Base-by-base conservation (phyloP, 2,797 vertebrate species). In the Scleropages formosus region DNA sequence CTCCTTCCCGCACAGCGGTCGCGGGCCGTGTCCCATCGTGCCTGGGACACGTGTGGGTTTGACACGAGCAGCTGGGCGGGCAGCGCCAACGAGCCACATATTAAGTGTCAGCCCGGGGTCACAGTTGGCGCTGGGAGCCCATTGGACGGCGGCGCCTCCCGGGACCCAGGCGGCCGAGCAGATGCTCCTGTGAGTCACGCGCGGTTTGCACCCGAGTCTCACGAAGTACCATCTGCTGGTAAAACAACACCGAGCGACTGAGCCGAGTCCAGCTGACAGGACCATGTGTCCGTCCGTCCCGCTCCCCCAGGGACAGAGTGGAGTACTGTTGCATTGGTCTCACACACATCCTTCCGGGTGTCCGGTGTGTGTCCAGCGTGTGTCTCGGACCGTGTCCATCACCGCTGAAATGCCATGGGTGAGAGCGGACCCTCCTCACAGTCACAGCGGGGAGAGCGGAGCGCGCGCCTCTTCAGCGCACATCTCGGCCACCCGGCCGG, bases 181-280 rank as follows among this genome's bases (percentile, higher is more conserved):
- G 78, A 83, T 82, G 81, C 78, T 80, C 79, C 71, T 58, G 46
- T 74, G 49, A n/a, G n/a, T n/a, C n/a, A 78, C 72, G 61, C 18
- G 11, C 72, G 68, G 24, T 67, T 75, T 70, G 74, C 81, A 80
- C 82, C 27, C 69, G 82, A 83, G 81, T 78, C 73, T 68, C 56
- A 53, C n/a, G 58, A 59, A 16, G 31, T 63, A 81, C 86, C 85
- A 86, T 87, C 85, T 87, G 85, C 80, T 83, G 79, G 86, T 85
- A 87, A 87, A 80, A 59, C 70, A 82, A 86, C 81, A 85, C 86
- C 83, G 26, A 46, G 24, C 15, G 22, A 49, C 62, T 62, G 51
- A 68, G 20, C n/a, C 9, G 26, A 44, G 69, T 60, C 72, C 75
- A 72, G 65, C 67, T 66, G 62, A 66, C 44, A 72, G 20, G 27